phyloP scores from a whole-genome alignment of 2,113 vertebrate genomes.

The Psittacus erithacus region DNA sequence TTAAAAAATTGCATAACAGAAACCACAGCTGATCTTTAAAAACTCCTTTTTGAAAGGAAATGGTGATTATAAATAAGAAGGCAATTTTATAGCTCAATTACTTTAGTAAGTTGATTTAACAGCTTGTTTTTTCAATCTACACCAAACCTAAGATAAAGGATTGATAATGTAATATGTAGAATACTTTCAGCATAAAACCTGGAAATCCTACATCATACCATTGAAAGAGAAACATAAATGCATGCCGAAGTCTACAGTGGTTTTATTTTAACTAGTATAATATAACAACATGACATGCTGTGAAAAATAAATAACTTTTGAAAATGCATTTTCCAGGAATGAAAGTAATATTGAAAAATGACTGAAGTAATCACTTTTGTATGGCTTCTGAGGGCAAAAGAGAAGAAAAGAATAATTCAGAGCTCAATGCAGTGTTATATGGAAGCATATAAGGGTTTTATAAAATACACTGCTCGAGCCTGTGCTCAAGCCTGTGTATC shows the following conservation, averaged over 20 bases:
- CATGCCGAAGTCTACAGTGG: slow-evolving; percentile 69
- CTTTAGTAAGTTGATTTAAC: slow-evolving; percentile 75
- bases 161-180: slow-evolving; percentile 75
- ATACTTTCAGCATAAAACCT: slow-evolving; percentile 63
- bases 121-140: slow-evolving; percentile 68
- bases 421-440: slow-evolving; percentile 32
- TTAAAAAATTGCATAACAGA: slow-evolving; percentile 56
- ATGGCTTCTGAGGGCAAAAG: slow-evolving; percentile 72
- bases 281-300: slow-evolving; percentile 79
- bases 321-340: slow-evolving; percentile 79
- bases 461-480: background rate
- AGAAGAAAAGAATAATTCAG: slow-evolving; percentile 73
- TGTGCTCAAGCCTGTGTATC: background rate
- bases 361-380: slow-evolving; percentile 80
- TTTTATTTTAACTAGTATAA: slow-evolving; percentile 83
- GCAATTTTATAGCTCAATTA: slow-evolving; percentile 76
- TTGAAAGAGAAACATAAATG: slow-evolving; percentile 71
- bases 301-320: slow-evolving; percentile 83
- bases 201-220: slow-evolving; percentile 69
- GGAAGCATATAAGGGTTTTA: slow-evolving; percentile 7
- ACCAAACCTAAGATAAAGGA: slow-evolving; percentile 71
- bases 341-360: slow-evolving; percentile 82
- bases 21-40: slow-evolving; percentile 69
- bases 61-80: slow-evolving; percentile 65
- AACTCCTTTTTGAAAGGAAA: slow-evolving; percentile 38